These are phyloP conservation scores for Homarus gammarus DNA, from an alignment of 2,888 invertebrate species.

Conservation along the genomic window DNA sequence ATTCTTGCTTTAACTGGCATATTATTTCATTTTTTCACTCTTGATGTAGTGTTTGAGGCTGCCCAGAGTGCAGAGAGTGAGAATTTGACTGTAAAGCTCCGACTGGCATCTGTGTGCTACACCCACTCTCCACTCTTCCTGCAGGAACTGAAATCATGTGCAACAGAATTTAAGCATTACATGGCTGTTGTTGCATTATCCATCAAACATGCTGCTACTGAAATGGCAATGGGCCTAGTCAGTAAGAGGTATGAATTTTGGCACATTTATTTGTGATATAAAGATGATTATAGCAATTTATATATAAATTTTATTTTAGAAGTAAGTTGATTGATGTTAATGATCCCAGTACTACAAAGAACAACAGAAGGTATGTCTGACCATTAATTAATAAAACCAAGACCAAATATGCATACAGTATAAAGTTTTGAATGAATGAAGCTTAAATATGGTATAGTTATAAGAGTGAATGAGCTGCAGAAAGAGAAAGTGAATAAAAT, in stretches of 20 bases:
- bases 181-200: conserved; percentile 90
- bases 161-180: conserved; percentile 94
- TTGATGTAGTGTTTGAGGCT: conserved; percentile 6
- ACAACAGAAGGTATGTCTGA: no score
- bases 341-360: no score
- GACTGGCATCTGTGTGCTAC: conserved; percentile 95
- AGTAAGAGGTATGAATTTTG: conserved; percentile 62
- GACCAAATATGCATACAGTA: no score
- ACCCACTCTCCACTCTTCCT: conserved; percentile 93
- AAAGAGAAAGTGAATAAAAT: no score
- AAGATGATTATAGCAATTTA: no score
- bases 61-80: conserved; percentile 27
- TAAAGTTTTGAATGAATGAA: no score
- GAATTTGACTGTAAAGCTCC: conserved; percentile 80
- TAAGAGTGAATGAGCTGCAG: no score
- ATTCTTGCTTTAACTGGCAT: no score
- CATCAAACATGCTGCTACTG: conserved; percentile 93
- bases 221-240: conserved; percentile 92
- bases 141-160: conserved; percentile 91
- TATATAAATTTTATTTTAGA: no score
- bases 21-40: not conserved
- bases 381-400: no score
- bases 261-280: not conserved
- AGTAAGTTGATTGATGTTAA: no score
- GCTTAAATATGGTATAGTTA: no score